These are phyloP conservation scores for Scaptomyza caliginosa DNA, from an alignment of 2,888 invertebrate species.

Conservation along the genomic window DNA sequence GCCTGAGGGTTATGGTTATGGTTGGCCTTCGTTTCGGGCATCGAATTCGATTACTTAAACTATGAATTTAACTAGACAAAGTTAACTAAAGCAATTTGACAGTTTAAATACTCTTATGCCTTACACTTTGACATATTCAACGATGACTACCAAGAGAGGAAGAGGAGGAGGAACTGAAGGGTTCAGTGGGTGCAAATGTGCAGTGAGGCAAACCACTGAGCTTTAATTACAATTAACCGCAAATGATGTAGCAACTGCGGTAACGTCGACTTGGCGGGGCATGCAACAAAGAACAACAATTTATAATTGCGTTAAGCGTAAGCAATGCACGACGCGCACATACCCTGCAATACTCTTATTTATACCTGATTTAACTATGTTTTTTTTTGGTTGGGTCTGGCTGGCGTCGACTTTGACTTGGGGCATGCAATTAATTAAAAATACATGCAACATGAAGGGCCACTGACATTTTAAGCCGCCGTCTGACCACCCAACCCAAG, in stretches of 20 bases:
- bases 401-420: slow-evolving; percentile 46
- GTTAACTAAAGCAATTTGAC: neutral
- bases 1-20: slow-evolving; percentile 38
- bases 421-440: slow-evolving; percentile 77
- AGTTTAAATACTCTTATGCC: slow-evolving; percentile 24
- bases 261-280: slow-evolving; percentile 30
- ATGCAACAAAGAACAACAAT: slow-evolving; percentile 9
- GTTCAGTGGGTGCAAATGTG: slow-evolving; percentile 42
- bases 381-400: slow-evolving; percentile 19
- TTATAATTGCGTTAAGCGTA: neutral
- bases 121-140: slow-evolving; percentile 43
- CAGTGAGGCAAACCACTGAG: slow-evolving; percentile 61
- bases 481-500: neutral
- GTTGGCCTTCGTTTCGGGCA: slow-evolving; percentile 47
- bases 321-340: neutral
- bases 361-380: too few species aligned
- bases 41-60: too few species aligned
- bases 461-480: slow-evolving; percentile 47
- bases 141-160: slow-evolving; percentile 34
- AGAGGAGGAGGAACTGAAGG: neutral
- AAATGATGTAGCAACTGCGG: slow-evolving; percentile 68
- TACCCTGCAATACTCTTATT: slow-evolving; percentile 6
- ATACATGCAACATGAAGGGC: slow-evolving; percentile 71
- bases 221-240: slow-evolving; percentile 74
- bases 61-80: slow-evolving; percentile 36